phyloP scores from a whole-genome alignment of 2,888 invertebrate genomes.

The Caradrina kadenii region DNA sequence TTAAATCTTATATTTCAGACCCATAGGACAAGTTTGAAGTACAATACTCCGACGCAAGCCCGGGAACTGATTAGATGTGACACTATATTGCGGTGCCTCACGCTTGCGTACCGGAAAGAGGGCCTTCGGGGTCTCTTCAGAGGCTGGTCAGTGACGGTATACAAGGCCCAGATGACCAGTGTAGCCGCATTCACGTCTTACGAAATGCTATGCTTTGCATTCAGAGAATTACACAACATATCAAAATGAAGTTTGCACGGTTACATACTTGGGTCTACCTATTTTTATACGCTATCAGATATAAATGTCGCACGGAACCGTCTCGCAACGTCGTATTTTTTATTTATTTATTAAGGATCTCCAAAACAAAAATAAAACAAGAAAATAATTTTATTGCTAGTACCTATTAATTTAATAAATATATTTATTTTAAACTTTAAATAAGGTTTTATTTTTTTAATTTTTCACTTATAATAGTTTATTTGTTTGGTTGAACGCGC shows the following conservation, averaged over 20 bases:
- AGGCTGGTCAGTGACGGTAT: slow-evolving; percentile 80
- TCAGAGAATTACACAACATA: slow-evolving; percentile 67
- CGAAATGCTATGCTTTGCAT: slow-evolving; percentile 76
- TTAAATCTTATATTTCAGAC: slow-evolving; percentile 70
- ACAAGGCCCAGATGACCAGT: slow-evolving; percentile 81
- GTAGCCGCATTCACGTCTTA: slow-evolving; percentile 80
- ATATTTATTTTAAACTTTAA: no score
- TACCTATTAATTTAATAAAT: no score
- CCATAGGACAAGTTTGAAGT: slow-evolving; percentile 71
- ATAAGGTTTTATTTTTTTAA: no score
- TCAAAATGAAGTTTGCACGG: background rate
- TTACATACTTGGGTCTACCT: background rate
- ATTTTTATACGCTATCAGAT: no score
- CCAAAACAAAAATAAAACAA: no score
- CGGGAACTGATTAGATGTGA: slow-evolving; percentile 73
- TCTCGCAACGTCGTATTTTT: background rate
- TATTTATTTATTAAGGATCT: no score
- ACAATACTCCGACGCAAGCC: slow-evolving; percentile 70
- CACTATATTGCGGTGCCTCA: slow-evolving; percentile 71
- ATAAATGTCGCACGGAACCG: background rate
- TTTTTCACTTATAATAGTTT: no score
- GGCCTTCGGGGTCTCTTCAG: slow-evolving; percentile 78
- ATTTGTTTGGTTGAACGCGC: no score
- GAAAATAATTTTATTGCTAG: no score
- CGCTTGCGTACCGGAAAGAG: slow-evolving; percentile 68